A percentile compares a stretch with the other conserved stretches of the same genome.
Evolutionary conservation across 2,797 vertebrate genomes (phyloP).

Genomic region (Spinibarbus caldwelli): DNA sequence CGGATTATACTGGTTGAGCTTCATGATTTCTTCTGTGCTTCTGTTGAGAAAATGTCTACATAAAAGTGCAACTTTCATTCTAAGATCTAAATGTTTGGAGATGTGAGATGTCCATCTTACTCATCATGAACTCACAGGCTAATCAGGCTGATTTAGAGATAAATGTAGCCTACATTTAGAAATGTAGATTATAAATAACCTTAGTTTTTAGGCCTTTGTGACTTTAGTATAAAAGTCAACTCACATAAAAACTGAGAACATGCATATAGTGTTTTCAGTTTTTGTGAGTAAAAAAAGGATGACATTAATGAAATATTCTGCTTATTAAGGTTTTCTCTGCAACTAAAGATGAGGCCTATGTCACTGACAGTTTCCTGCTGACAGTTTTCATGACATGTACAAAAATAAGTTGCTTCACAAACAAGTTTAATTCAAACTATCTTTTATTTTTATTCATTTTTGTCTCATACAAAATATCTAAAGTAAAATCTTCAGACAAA

Average conservation of each 20-base stretch:
- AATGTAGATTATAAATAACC: background rate
- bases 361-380: background rate
- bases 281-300: background rate
- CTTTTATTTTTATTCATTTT: conserved; percentile 6
- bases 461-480: conserved; percentile 25
- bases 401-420: background rate
- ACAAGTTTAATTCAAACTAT: conserved; percentile 8
- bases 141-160: background rate
- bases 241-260: background rate
- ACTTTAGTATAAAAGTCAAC: background rate
- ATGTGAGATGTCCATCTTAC: background rate
- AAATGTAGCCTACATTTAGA: background rate
- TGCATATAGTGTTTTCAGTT: background rate
- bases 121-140: background rate
- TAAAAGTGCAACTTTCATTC: background rate
- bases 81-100: conserved; percentile 3
- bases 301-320: background rate
- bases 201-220: background rate
- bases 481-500: conserved; percentile 36
- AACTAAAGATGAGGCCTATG: background rate
- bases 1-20: background rate
- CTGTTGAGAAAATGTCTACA: background rate
- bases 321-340: background rate
- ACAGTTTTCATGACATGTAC: background rate
- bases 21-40: background rate